Evolutionary conservation across 1,140 invertebrate species (phyloP).

Genomic region (Eupristina koningsbergeri): DNA sequence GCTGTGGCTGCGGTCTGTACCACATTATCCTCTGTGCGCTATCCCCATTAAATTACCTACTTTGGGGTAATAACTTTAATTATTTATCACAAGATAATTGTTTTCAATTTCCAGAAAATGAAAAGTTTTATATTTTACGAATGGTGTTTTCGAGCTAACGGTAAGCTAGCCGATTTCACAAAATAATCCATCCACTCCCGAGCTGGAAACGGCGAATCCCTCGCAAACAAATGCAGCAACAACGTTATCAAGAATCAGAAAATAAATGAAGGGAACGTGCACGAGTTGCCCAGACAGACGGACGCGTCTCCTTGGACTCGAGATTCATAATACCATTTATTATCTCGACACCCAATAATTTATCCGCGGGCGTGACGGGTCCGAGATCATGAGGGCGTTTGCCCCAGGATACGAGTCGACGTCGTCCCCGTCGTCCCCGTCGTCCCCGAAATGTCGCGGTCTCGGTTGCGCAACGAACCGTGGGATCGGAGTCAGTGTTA

Average conservation of each 20-base stretch:
- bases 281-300: background rate
- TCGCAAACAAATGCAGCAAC: too few species aligned
- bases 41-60: too few species aligned
- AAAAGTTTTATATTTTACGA: too few species aligned
- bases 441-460: background rate
- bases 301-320: background rate
- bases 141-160: too few species aligned
- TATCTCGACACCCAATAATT: constrained; percentile 16
- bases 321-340: constrained; percentile 16
- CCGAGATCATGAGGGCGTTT: background rate
- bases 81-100: too few species aligned
- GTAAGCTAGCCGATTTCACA: too few species aligned
- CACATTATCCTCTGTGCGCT: background rate
- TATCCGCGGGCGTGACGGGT: background rate
- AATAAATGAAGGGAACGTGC: too few species aligned
- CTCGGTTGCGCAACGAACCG: constrained; percentile 48
- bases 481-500: constrained; percentile 58
- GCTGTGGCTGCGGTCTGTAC: background rate
- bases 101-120: too few species aligned
- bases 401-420: too few species aligned
- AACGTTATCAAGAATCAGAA: too few species aligned
- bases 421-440: too few species aligned
- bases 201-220: background rate
- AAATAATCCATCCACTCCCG: background rate
- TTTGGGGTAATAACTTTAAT: too few species aligned